Evolutionary conservation across 1,140 invertebrate genomes (phyloP), one percentile per base, ranked within the genome.

Genomic region (Pseudomyrmex gracilis): DNA sequence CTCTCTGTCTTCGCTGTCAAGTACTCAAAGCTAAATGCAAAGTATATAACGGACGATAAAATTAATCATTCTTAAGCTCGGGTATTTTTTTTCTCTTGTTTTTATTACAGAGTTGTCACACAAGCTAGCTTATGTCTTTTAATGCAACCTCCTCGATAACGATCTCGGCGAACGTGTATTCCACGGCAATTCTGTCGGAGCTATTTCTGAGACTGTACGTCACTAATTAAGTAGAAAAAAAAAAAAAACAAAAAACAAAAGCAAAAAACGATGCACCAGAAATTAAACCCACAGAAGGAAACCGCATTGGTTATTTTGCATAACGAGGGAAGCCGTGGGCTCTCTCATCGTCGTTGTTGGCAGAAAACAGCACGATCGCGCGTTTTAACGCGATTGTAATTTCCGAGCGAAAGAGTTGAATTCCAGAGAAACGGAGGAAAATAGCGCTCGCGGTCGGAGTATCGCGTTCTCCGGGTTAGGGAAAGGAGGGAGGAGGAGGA

Each of bases 351-450:
- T 51, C 49, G 73, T 67, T 71, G 53, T 80, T 71, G 53, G 53
- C 64, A 58, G n/a, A n/a, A n/a, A n/a, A 51, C 47, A 53, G 15
- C 73, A 53, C 55, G 45, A 43, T 10, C 20, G 34, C 63, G 34
- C 34, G 34, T 70, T 51, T 68, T 78, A 58, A 78, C n/a, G 64
- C 43, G 45, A 80, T 71, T 80, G 53, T 80, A 80, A 80, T 58
- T 80, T 80, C 55, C 66, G 66, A 80, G 66, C 49, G 53, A 7
- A 63, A 47, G 17, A 53, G 60, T 4, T 4, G n/a, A 47, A 51
- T 68, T 60, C 24, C 22, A 67, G 4, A 45, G 51, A 64, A 70
- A 60, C 43, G 58, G 22, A 22, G 73, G 55, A 64, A 34, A 73
- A 70, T 51, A 76, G 61, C 73, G 47, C n/a, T 15, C 34, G 34